phyloP scores from a whole-genome alignment of 1,140 invertebrate genomes.

The Papilio polyxenes region DNA sequence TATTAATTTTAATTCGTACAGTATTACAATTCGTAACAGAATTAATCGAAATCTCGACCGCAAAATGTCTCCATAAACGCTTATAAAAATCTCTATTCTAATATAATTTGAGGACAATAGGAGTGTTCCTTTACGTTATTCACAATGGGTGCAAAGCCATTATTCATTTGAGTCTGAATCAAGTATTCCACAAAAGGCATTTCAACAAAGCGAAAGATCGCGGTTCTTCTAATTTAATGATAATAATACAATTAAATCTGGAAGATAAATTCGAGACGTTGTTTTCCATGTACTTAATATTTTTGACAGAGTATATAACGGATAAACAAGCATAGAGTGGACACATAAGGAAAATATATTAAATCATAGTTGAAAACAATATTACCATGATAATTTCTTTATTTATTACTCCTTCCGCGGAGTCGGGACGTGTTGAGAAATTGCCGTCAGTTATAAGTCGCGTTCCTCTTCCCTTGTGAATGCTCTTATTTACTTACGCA shows the following conservation, averaged over 20 bases:
- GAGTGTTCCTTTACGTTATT: constrained; percentile 46
- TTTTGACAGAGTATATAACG: neutral
- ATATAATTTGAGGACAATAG: constrained; percentile 58
- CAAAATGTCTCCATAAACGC: constrained; percentile 43
- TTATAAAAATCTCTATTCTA: constrained; percentile 41
- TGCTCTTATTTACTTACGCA: neutral
- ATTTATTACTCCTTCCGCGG: neutral
- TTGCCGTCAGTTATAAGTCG: constrained; percentile 17
- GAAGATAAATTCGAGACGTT: constrained; percentile 11
- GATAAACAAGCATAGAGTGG: neutral
- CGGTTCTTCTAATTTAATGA: constrained; percentile 36
- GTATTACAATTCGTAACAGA: neutral
- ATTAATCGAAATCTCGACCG: constrained; percentile 1
- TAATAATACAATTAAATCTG: constrained; percentile 32
- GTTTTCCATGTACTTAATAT: neutral
- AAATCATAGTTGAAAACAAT: neutral
- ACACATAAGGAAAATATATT: neutral
- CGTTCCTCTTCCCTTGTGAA: neutral
- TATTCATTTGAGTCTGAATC: constrained; percentile 53
- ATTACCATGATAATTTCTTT: neutral
- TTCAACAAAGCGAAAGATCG: constrained; percentile 43
- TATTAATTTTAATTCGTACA: neutral
- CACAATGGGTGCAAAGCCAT: constrained; percentile 56
- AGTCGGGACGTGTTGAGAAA: neutral
- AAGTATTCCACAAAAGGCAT: constrained; percentile 48